Evolutionary conservation across 37 sponge, comb jelly and placozoan species (phyloP).

Genomic region (Bolinopsis microptera): DNA sequence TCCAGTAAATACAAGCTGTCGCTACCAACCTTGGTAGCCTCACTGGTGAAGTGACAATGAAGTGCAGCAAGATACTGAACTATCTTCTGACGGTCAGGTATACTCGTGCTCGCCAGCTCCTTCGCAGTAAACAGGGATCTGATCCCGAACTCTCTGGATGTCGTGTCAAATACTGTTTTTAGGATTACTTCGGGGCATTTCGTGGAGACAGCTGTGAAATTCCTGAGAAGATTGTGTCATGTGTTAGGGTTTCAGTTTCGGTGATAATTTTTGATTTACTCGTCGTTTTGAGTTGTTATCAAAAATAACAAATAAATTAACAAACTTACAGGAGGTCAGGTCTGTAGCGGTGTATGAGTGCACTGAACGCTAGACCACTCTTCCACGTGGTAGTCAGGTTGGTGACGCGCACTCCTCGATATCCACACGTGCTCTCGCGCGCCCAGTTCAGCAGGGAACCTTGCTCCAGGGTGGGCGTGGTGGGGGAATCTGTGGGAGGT

Average conservation of each 20-base stretch:
- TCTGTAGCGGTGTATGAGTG: constrained; percentile 46
- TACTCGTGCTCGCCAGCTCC: constrained; percentile 3
- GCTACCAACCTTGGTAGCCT: constrained; percentile 28
- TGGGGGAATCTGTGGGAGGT: neutral
- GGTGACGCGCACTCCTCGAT: constrained; percentile 30
- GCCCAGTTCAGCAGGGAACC: constrained; percentile 64
- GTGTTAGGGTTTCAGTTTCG: too few species aligned
- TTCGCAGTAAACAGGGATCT: neutral
- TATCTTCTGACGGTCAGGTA: constrained; percentile 36
- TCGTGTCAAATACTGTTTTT: neutral
- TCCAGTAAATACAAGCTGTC: neutral
- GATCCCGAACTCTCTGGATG: neutral
- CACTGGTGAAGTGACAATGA: constrained; percentile 21
- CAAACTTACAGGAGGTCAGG: constrained; percentile 53
- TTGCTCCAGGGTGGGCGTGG: constrained; percentile 41
- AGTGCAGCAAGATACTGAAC: constrained; percentile 42
- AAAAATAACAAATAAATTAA: neutral
- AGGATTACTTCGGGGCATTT: neutral
- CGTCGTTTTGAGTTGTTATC: neutral
- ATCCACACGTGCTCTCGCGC: constrained; percentile 54
- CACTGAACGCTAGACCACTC: constrained; percentile 37
- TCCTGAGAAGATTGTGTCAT: neutral
- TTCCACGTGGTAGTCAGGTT: constrained; percentile 63
- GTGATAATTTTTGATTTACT: neutral
- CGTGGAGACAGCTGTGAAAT: constrained; percentile 50